phyloP scores from a whole-genome alignment of 2,888 invertebrate species.

The Spisula subtruncata region DNA sequence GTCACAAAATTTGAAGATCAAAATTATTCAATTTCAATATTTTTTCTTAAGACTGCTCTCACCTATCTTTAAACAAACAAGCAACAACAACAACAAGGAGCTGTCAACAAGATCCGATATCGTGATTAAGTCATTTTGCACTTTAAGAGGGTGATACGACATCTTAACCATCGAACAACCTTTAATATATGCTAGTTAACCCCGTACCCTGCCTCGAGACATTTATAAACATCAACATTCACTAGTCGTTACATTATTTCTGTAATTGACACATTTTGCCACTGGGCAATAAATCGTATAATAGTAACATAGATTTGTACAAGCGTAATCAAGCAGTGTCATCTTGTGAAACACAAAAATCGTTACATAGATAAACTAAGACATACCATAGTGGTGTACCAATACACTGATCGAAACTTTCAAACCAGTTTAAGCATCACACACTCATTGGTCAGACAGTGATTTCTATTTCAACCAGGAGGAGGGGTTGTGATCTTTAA shows the following conservation, averaged over 20 bases:
- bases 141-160: not conserved
- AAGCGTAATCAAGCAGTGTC: not conserved
- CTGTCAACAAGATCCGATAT: not conserved
- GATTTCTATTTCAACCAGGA: too few species aligned
- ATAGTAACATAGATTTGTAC: not conserved
- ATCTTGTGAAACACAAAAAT: not conserved
- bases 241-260: constrained; percentile 42
- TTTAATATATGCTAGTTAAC: not conserved
- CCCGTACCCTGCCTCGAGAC: constrained; percentile 31
- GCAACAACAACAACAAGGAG: constrained; percentile 23
- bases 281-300: constrained; percentile 26
- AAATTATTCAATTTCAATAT: too few species aligned
- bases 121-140: constrained; percentile 41
- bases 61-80: not conserved
- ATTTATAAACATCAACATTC: constrained; percentile 39
- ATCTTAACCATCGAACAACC: constrained; percentile 9
- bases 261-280: constrained; percentile 45
- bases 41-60: too few species aligned
- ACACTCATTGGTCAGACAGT: too few species aligned
- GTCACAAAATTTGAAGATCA: too few species aligned
- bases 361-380: not conserved
- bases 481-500: too few species aligned
- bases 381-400: too few species aligned
- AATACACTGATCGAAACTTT: too few species aligned
- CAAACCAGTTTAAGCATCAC: too few species aligned